Evolutionary conservation across 2,888 invertebrate species (phyloP).

Genomic region (Octodonta nipae): DNA sequence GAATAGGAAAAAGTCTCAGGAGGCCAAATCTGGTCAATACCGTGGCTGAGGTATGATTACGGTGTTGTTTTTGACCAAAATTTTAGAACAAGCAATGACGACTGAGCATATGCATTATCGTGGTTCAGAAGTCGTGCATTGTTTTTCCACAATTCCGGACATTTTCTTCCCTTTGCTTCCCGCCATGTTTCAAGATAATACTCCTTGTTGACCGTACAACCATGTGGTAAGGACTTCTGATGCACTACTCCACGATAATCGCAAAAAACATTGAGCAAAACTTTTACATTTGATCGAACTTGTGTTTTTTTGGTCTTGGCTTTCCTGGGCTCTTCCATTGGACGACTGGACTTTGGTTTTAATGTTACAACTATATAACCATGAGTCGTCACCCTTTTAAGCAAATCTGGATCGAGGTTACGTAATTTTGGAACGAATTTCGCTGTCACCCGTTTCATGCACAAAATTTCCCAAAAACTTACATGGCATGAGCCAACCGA

Average conservation of each 20-base stretch:
- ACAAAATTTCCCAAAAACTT: constrained; percentile 12
- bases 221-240: too few relatives aligned
- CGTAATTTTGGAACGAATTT: constrained; percentile 6
- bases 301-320: constrained; percentile 3
- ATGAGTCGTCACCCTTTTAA: constrained; percentile 17
- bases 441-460: constrained; percentile 10
- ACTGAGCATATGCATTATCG: too few relatives aligned
- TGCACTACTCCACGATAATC: neutral
- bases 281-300: neutral
- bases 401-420: neutral
- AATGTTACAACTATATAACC: constrained; percentile 19
- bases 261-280: constrained; percentile 1
- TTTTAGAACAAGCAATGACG: too few relatives aligned
- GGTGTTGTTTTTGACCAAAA: too few relatives aligned
- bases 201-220: too few relatives aligned
- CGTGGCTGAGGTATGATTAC: too few relatives aligned
- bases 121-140: constrained; percentile 1
- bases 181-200: too few relatives aligned
- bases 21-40: too few relatives aligned
- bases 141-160: neutral
- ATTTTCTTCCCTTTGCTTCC: neutral
- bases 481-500: constrained; percentile 11
- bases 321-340: too few relatives aligned
- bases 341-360: constrained; percentile 18
- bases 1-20: too few relatives aligned